Base-by-base conservation (phyloP, 2,797 vertebrate genomes). In the Anomalospiza imberbis region DNA sequence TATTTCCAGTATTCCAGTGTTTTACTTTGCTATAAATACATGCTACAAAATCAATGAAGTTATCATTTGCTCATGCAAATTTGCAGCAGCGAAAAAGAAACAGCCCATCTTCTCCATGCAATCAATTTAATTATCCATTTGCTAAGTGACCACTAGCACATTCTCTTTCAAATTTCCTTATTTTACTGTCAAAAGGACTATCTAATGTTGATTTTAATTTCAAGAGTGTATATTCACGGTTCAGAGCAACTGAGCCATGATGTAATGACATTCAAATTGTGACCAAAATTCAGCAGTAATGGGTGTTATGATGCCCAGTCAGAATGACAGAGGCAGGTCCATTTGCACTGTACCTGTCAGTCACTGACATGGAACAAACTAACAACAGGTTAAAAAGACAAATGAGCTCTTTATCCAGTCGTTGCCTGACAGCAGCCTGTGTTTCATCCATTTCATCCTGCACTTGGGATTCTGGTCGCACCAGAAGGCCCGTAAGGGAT, bases 381-480 rank as follows among this genome's bases (percentile, higher is more conserved):
- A 99, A 98, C 87, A 99, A 65, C 7, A 96, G 98, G 92, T 97
- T 99, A 96, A 99, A 99, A 94, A 99, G 98, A 66, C 63, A 48
- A 44, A 98, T 97, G 94, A 99, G 98, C 71, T 99, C 99, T 95
- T 98, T 99, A 97, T 99, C 99, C 48, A 99, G 98, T 40, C 98
- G 98, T 93, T 99, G 99, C 94, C 98, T 98, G 87, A 99, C 96
- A 34, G 98, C 98, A 76, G 97, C 97, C 96, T 98, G 98, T n/a
- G 97, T 62, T 70, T 98, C 98, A 88, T 98, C 98, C 10, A 82
- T 53, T 81, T 98, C 98, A 85, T 95, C 97, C 58, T 47, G 97
- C 11, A 78, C 94, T 76, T 97, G 98, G 9, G 97, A 97, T 94
- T 99, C 98, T 47, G 95, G 88, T 38, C 91, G 95, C 54, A 98